phyloP scores from a whole-genome alignment of 2,113 vertebrate genomes.

The Pachycephala philippinensis region DNA sequence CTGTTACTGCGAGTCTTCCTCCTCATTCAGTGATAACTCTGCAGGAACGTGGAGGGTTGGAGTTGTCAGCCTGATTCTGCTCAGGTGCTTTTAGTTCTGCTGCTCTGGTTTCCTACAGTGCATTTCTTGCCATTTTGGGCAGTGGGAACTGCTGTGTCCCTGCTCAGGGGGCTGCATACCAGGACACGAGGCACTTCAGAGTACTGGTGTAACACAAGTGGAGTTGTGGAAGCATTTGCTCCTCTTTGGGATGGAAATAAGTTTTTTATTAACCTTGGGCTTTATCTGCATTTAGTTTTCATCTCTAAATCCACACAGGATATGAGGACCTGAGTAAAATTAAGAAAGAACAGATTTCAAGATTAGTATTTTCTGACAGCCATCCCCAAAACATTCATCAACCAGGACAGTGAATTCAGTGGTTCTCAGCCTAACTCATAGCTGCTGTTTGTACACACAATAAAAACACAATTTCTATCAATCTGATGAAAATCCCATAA shows the following conservation, averaged over 20 bases:
- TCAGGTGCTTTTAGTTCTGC: not conserved
- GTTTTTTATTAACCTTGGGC: not conserved
- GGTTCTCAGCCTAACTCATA: not conserved
- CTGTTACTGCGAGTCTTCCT: not conserved
- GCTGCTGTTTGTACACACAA: not conserved
- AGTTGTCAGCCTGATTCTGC: not conserved
- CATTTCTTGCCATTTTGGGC: not conserved
- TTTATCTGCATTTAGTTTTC: not conserved
- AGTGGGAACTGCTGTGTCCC: not conserved
- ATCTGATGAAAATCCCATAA: not conserved
- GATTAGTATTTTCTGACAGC: not conserved
- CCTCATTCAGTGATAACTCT: not conserved
- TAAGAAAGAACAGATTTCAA: not conserved
- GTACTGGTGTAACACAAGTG: not conserved
- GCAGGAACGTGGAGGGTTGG: not conserved
- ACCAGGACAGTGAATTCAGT: not conserved
- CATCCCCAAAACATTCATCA: not conserved
- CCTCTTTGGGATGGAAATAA: not conserved
- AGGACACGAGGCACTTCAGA: not conserved
- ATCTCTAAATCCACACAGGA: not conserved
- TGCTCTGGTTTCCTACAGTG: not conserved
- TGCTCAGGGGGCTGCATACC: not conserved
- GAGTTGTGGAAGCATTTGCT: not conserved
- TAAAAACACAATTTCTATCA: not conserved
- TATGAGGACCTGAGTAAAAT: not conserved